Base-by-base conservation (phyloP, 1,140 invertebrate species). In the Pristionchus pacificus region DNA sequence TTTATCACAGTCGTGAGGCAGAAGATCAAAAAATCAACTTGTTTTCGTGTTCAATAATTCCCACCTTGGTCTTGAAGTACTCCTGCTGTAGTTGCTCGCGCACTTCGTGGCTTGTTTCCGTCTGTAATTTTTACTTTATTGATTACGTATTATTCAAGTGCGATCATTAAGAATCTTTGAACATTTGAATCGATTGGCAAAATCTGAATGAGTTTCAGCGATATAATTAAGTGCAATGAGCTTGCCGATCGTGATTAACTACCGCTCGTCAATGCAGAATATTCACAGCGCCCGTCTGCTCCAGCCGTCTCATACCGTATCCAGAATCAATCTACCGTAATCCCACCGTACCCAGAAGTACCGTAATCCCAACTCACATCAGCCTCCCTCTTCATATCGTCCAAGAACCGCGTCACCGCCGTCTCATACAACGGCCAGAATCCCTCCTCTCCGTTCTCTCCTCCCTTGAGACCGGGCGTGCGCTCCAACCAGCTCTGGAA, bases 351-450 rank as follows among this genome's bases (percentile, higher is more conserved):
- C 25, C 15, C 14, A 2, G 1, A 28, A 32, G 2, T 30, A 30
- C 32, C 28, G 31, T 15, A 27, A 61, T n/a, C 33, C 19, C 1
- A 25, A 38, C 71, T 32, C 29, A 74, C 75, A 6, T 55, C 68
- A n/a, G 76, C 75, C 32, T 77, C 68, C 29, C 57, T 31, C 25
- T 79, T 68, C 76, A 82, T 58, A 71, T 80, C 79, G 19, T 60
- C 31, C 29, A 80, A 72, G 63, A 69, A 80, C 13, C 29, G 58
- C 28, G 73, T 78, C 0, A 80, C 80, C 15, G 80, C 77, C 24
- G 65, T 87, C 77, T 89, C 88, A 84, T 95, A 97, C 78, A 94
- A 93, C 3, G 89, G 88, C 93, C 93, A 96, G 85, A 97, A 98
- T 83, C 95, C 90, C 79, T 95, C 95, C 1, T 91, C 92, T 65